Conservation (phyloP, 2,113 vertebrate species). For the Notarius lentiginosus region DNA sequence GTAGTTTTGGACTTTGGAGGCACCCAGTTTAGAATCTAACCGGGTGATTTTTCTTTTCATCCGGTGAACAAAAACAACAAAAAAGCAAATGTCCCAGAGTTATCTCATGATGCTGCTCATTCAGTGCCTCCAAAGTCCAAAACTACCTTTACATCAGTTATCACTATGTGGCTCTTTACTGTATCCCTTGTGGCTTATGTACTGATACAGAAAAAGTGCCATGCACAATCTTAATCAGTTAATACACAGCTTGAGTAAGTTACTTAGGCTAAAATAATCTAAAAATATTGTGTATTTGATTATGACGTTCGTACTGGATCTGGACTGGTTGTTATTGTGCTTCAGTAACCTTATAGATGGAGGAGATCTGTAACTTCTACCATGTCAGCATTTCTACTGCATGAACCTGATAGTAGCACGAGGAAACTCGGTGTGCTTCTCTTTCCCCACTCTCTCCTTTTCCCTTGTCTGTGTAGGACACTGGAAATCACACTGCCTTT, state of each 20-base stretch:
- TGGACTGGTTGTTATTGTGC: neutral
- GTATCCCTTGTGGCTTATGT: neutral
- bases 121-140: neutral
- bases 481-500: conserved; percentile 49
- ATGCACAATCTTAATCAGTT: neutral
- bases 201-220: neutral
- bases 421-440: neutral
- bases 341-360: neutral
- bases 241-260: neutral
- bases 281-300: neutral
- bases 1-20: neutral
- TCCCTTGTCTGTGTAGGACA: conserved; percentile 52
- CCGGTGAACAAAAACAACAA: neutral
- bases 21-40: neutral
- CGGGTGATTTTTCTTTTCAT: neutral
- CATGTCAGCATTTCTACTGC: neutral
- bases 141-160: neutral
- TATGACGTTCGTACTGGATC: neutral
- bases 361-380: neutral
- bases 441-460: conserved; percentile 5
- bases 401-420: neutral
- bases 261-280: neutral
- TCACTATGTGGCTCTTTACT: neutral
- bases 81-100: neutral
- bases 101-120: neutral